Evolutionary conservation across 2,797 vertebrate genomes (phyloP).

Genomic region (Phrynocephalus forsythii): DNA sequence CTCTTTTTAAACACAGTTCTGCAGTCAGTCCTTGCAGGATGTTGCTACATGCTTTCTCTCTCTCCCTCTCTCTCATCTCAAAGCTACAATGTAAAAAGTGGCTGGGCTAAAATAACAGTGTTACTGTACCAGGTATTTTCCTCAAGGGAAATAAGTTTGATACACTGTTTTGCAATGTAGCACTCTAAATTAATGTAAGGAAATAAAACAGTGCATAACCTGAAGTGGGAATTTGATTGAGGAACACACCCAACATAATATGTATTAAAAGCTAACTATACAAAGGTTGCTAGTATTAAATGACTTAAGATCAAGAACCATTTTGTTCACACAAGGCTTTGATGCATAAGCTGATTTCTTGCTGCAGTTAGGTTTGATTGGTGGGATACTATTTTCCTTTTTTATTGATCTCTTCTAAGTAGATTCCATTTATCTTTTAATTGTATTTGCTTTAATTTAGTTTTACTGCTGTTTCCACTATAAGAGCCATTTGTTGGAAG

Average conservation of each 20-base stretch:
- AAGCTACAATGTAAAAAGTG: too few species aligned
- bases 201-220: background rate
- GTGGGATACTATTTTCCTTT: background rate
- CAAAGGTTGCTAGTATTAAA: conserved; percentile 3
- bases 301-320: background rate
- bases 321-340: background rate
- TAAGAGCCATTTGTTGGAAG: background rate
- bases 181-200: background rate
- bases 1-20: too few species aligned
- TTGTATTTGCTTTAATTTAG: background rate
- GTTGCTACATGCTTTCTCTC: background rate
- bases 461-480: background rate
- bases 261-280: background rate
- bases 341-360: background rate
- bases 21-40: background rate
- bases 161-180: background rate
- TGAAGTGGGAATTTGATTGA: background rate
- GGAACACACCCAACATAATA: background rate
- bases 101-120: background rate
- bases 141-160: background rate
- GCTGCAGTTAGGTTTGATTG: background rate
- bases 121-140: background rate
- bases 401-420: background rate
- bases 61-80: too few species aligned
- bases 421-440: background rate